Percentiles rank a stretch among this genome's conserved stretches.
These are phyloP conservation scores for Campoplex nolae DNA, from an alignment of 2,888 invertebrate genomes.

Conservation along the genomic window DNA sequence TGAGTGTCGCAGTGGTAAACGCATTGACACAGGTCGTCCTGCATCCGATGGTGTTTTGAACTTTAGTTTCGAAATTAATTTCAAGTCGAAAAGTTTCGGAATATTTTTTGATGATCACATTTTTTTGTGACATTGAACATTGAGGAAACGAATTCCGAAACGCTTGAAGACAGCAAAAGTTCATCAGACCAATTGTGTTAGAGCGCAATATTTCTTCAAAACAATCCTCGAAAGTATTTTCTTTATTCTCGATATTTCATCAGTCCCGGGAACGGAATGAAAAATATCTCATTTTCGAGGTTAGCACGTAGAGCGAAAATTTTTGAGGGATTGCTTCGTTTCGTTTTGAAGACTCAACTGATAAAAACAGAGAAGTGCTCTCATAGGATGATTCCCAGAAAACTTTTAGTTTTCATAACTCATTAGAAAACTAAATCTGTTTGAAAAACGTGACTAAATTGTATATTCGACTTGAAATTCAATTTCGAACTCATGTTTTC, in stretches of 20 bases:
- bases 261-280: background rate
- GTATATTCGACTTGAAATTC: background rate
- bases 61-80: background rate
- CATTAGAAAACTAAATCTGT: background rate
- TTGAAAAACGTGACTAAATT: background rate
- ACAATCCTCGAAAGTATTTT: background rate
- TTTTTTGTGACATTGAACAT: background rate
- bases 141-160: background rate
- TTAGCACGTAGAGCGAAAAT: background rate
- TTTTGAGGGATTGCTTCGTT: background rate
- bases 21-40: background rate
- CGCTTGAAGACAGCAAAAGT: background rate
- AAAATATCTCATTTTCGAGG: background rate
- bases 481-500: background rate
- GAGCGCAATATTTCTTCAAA: background rate
- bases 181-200: background rate
- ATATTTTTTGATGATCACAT: background rate
- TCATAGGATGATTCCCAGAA: background rate
- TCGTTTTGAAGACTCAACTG: background rate
- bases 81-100: background rate
- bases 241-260: background rate
- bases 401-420: background rate
- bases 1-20: slow-evolving; percentile 66
- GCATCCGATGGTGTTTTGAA: background rate
- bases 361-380: background rate